A percentile compares a stretch with the other conserved stretches of the same genome.
Evolutionary conservation across 2,888 invertebrate species (phyloP).

Genomic region (Brenthis daphne): DNA sequence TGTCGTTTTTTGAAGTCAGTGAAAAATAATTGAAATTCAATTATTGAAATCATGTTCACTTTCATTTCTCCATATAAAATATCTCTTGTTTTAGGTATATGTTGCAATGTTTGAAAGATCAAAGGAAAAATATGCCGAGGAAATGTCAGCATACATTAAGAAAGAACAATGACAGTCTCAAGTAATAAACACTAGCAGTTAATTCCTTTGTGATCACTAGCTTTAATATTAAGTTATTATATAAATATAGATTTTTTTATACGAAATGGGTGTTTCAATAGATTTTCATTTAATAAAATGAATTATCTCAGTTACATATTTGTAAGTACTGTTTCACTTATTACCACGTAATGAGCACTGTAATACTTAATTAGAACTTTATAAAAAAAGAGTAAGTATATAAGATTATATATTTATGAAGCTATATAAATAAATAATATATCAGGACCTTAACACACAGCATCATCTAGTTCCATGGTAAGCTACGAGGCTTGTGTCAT

Average conservation of each 20-base stretch:
- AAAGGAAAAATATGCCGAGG: conserved; percentile 89
- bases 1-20: too few relatives aligned
- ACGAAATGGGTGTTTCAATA: conserved; percentile 14
- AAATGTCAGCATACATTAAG: conserved; percentile 86
- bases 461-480: too few relatives aligned
- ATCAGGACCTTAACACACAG: too few relatives aligned
- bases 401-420: too few relatives aligned
- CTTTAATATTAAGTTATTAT: conserved; percentile 56
- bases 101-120: conserved; percentile 87
- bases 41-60: neutral
- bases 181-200: conserved; percentile 47
- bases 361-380: too few relatives aligned
- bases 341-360: too few relatives aligned
- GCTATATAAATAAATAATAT: too few relatives aligned
- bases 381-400: too few relatives aligned
- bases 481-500: too few relatives aligned
- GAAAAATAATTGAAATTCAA: neutral
- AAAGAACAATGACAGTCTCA: conserved; percentile 69
- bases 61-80: conserved; percentile 5
- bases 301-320: neutral
- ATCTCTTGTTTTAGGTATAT: conserved; percentile 83
- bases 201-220: conserved; percentile 69
- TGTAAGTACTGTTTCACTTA: too few relatives aligned
- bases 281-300: conserved; percentile 4
- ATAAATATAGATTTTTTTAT: conserved; percentile 29